Evolutionary conservation across 2,113 vertebrate species (phyloP), one percentile per base, ranked within the genome.

Genomic region (Zosterops hypoxanthus): DNA sequence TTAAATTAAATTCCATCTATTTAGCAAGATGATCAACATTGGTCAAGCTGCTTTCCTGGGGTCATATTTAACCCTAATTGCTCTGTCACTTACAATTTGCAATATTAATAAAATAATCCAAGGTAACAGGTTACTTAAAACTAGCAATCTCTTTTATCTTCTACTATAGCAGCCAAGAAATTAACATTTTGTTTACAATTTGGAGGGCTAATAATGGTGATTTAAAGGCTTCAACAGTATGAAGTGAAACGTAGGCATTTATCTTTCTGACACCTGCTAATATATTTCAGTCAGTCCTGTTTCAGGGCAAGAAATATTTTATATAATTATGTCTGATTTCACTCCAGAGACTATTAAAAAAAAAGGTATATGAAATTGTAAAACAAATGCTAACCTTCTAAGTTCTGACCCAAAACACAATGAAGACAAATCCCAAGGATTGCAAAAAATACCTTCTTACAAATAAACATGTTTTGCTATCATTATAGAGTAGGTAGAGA

Each of bases 61-160:
- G 42, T 81, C 81, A 79, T 81, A 90, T 86, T 83, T 57, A 93
- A 63, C 49, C 23, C n/a, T 95, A 79, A 89, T 94, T 94, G 44
- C 28, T 80, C 69, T 92, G 75, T 84, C 83, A 82, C 42, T 87
- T 86, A 41, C 66, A 80, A 82, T 95, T 80, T 85, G 75, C 64
- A 76, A 26, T 80, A 82, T 95, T 77, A 89, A 82, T 84, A 81
- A 93, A 91, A 75, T 47, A 63, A 94, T 73, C 69, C 75, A 82
- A 92, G 31, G 44, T 55, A 57, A 57, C 42, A 50, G 4, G 14
- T 88, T 80, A 47, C 46, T 77, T 86, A 49, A 41, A 81, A 59
- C 26, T 52, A 69, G 12, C 53, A 50, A 22, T 66, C 8, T 85
- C 42, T 65, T 76, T 64, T 76, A 33, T 80, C 23, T 88, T 87